Conservation (phyloP, 2,797 vertebrate genomes). For the Rhincodon typus region DNA sequence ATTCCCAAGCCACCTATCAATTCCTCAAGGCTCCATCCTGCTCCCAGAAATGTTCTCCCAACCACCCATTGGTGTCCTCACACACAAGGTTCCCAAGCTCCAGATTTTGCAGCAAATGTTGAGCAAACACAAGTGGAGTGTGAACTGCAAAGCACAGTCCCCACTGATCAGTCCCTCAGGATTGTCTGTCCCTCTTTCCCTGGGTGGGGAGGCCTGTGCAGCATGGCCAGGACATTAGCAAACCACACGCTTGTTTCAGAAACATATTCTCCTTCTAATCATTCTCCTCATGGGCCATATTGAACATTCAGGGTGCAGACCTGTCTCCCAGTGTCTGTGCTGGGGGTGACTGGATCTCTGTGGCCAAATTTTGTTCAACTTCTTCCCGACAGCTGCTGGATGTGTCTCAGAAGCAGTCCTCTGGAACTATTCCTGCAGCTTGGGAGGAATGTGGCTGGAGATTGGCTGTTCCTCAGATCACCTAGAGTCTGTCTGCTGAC, state of each 20-base stretch:
- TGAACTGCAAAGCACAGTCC: constrained; percentile 89
- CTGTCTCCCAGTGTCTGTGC: constrained; percentile 86
- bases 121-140: background rate
- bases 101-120: background rate
- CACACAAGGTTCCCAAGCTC: background rate
- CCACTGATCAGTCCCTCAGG: constrained; percentile 91
- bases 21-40: background rate
- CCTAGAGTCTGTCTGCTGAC: too few relatives aligned
- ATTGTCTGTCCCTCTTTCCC: constrained; percentile 77
- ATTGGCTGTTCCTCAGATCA: too few relatives aligned
- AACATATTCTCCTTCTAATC: constrained; percentile 89
- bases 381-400: constrained; percentile 67
- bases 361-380: constrained; percentile 81
- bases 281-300: constrained; percentile 79
- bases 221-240: constrained; percentile 78
- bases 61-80: background rate
- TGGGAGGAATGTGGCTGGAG: too few relatives aligned
- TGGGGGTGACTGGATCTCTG: constrained; percentile 77
- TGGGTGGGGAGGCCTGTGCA: constrained; percentile 70
- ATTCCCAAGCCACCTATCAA: background rate
- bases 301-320: constrained; percentile 71
- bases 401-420: too few relatives aligned
- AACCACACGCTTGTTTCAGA: constrained; percentile 80
- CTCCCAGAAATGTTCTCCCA: too few relatives aligned
- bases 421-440: too few relatives aligned